These are phyloP conservation scores for Panagrolaimus sp. DNA, from an alignment of 1,140 invertebrate species.

Conservation along the genomic window DNA sequence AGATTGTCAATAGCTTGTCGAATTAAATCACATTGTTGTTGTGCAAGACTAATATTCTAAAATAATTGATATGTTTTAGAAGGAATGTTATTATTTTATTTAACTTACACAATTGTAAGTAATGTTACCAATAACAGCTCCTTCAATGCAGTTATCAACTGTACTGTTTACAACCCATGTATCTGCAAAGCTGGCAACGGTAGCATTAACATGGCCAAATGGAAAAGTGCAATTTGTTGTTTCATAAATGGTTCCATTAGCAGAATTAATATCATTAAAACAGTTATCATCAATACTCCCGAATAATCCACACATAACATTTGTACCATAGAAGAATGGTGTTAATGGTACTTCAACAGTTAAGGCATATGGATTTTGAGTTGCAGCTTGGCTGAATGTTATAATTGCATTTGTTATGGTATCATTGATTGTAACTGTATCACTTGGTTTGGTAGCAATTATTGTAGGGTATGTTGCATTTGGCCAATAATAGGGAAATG, in stretches of 20 bases:
- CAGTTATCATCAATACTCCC: constrained; percentile 5
- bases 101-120: not conserved
- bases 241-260: not conserved
- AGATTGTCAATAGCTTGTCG: not conserved
- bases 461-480: not conserved
- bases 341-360: not conserved
- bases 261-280: not conserved
- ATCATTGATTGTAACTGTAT: not conserved
- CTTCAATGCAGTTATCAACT: not conserved
- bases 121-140: not conserved
- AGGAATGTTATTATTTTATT: too few species aligned
- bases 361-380: not conserved
- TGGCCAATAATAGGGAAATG: too few species aligned
- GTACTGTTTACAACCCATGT: not conserved
- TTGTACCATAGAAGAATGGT: not conserved
- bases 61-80: too few species aligned
- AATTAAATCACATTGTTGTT: not conserved
- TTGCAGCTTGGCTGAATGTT: not conserved
- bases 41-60: not conserved
- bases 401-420: not conserved
- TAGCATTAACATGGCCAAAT: not conserved
- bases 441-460: not conserved
- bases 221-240: not conserved
- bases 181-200: not conserved
- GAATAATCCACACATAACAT: not conserved